Evolutionary conservation across 2,797 vertebrate species (phyloP).

Genomic region (Helostoma temminkii): DNA sequence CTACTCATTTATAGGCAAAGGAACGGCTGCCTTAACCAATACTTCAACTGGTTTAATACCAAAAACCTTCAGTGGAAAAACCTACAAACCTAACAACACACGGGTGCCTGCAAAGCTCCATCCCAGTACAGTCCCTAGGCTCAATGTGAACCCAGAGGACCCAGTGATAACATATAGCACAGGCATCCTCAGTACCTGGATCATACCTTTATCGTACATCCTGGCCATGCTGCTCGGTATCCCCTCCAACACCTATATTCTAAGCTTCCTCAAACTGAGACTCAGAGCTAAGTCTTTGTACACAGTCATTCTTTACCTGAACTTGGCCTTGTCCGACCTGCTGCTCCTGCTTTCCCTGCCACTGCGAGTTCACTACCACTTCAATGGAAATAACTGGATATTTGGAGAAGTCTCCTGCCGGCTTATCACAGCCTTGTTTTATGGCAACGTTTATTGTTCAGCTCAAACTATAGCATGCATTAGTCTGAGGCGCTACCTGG

Average conservation of each 20-base stretch:
- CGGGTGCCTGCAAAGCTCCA: background rate
- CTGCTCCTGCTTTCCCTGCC: conserved; percentile 89
- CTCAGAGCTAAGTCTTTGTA: conserved; percentile 81
- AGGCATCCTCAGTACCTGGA: conserved; percentile 85
- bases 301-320: conserved; percentile 87
- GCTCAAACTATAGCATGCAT: conserved; percentile 91
- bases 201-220: conserved; percentile 87
- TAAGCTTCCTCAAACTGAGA: conserved; percentile 86
- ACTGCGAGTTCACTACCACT: conserved; percentile 90
- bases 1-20: conserved; percentile 55
- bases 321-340: conserved; percentile 89
- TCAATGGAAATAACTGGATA: conserved; percentile 91
- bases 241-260: conserved; percentile 87
- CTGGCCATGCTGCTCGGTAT: conserved; percentile 87
- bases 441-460: conserved; percentile 93
- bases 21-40: background rate
- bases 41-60: conserved; percentile 15
- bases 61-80: conserved; percentile 65
- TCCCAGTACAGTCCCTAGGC: conserved; percentile 11
- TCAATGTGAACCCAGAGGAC: conserved; percentile 55
- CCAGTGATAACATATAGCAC: conserved; percentile 77
- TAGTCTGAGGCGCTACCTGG: conserved; percentile 91
- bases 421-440: conserved; percentile 87
- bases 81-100: conserved; percentile 21
- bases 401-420: conserved; percentile 91